Conservation (phyloP, 2,797 vertebrate genomes). For the Eulemur rubriventer region DNA sequence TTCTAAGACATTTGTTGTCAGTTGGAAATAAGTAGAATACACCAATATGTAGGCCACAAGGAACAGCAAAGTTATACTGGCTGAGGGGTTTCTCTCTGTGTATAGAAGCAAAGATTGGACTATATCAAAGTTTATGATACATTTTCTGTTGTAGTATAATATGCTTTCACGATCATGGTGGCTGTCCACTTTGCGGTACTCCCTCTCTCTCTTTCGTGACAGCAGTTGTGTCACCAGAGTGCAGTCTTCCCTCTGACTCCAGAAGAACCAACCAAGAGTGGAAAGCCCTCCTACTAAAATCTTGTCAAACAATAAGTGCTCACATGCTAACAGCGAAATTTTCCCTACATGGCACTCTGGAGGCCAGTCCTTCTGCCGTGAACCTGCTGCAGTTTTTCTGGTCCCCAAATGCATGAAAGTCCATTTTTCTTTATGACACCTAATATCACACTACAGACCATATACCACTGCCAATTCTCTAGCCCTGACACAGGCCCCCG, state of each 20-base stretch:
- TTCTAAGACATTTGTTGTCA: neutral
- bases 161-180: neutral
- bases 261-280: neutral
- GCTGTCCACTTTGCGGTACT: neutral
- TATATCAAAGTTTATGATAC: neutral
- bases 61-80: neutral
- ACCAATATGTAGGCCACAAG: neutral
- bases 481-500: neutral
- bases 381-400: constrained; percentile 70
- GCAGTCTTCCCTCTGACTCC: neutral
- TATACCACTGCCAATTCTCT: neutral
- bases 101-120: neutral
- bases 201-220: constrained; percentile 48
- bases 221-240: neutral
- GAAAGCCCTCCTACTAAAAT: constrained; percentile 31
- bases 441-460: neutral
- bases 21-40: neutral
- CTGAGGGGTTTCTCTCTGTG: neutral
- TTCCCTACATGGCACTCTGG: constrained; percentile 17
- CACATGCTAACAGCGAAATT: neutral
- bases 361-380: constrained; percentile 31
- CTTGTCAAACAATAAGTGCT: constrained; percentile 42
- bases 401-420: constrained; percentile 47
- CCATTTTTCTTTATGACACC: constrained; percentile 60
- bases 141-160: neutral